Evolutionary conservation across 2,888 invertebrate genomes (phyloP), one percentile per base, ranked within the genome.

Genomic region (Linnaemya tessellans): DNA sequence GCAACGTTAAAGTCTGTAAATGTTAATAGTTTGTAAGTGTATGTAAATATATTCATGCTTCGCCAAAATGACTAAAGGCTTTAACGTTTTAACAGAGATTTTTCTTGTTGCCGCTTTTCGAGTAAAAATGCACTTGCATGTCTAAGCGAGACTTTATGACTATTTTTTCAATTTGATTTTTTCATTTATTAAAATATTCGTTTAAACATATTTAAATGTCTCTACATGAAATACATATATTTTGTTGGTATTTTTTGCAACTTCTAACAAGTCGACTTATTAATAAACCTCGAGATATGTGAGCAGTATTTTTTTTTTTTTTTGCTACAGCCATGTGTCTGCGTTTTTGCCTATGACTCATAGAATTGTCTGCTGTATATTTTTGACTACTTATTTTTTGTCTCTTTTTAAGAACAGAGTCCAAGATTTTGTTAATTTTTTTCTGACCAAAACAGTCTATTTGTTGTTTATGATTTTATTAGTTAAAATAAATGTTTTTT

Each of bases 391-490:
- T 58, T 68, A 30, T 58, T 43, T 82, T 41, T 64, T 54, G 11
- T 38, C 22, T 65, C 73, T 80, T 71, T 20, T 15, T 15, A 54
- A 73, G 84, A 78, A 81, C 85, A 85, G 74, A 79, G 85, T 85
- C 85, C 82, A 85, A 79, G 58, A 85, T 85, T 82, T 81, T 30
- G 35, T 81, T 62, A 18, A 13, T 86, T 88, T 88, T 88, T 86
- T 49, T 62, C 10, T 64, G 60, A 38, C 35, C 46, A 46, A 30
- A 77, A 62, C 70, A 77, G 67, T 74, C 86, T 80, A 86, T 88
- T 87, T 88, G 86, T 88, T 87, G 87, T 88, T 90, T 90, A 91
- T 90, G 90, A 91, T 91, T 91, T 90, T 91, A 90, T 91, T 90
- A 89, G 90, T 81, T 83, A 81, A 87, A 87, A 87, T 84, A 87